Percentiles rank a stretch among this genome's conserved stretches.
Evolutionary conservation across 2,113 vertebrate species (phyloP).

Genomic region (Xiphophorus maculatus): DNA sequence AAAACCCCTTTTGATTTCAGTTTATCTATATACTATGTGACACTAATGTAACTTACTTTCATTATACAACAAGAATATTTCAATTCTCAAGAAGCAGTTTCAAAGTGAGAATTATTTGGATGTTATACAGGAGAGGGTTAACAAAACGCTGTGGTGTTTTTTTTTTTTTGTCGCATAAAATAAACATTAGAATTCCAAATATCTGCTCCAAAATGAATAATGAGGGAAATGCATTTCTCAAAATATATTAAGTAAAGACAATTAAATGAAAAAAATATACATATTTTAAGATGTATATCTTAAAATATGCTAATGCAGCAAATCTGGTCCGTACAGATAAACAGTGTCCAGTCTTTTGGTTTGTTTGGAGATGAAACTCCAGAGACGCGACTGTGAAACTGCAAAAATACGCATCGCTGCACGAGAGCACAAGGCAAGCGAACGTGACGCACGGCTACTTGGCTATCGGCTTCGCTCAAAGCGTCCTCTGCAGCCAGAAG

Average conservation of each 20-base stretch:
- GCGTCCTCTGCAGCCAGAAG: neutral
- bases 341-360: neutral
- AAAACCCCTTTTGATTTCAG: no score
- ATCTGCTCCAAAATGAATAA: no score
- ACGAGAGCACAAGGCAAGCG: constrained; percentile 30
- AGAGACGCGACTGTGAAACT: neutral
- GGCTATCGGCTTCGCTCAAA: neutral
- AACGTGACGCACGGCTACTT: constrained; percentile 31
- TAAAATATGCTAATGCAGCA: neutral
- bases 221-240: no score
- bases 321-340: neutral
- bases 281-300: neutral
- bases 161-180: no score
- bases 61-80: no score
- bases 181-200: no score
- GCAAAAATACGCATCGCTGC: constrained; percentile 11
- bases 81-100: no score
- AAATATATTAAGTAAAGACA: no score
- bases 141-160: neutral
- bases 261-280: no score
- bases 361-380: neutral
- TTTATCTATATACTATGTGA: no score
- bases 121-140: constrained; percentile 20
- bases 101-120: no score
- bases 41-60: no score